Evolutionary conservation across 1,140 invertebrate species (phyloP).

Genomic region (Meloidogyne exigua): DNA sequence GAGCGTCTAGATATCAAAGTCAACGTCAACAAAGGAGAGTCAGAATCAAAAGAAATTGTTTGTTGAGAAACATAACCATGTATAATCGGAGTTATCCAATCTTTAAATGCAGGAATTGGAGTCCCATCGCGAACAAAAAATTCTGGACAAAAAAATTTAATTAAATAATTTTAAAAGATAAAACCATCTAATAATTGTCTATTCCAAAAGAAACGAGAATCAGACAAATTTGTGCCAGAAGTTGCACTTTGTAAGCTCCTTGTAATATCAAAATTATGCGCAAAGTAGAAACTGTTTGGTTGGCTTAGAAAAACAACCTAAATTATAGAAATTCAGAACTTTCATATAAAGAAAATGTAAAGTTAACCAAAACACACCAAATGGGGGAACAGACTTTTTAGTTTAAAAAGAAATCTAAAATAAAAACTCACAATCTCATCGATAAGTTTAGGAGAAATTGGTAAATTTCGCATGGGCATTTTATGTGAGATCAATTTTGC

Average conservation of each 20-base stretch:
- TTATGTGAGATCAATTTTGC: slow-evolving; percentile 44
- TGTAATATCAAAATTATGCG: slow-evolving; percentile 46
- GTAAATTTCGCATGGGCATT: slow-evolving; percentile 23
- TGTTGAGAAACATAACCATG: slow-evolving; percentile 51
- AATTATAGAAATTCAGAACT: slow-evolving; percentile 1
- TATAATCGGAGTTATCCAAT: slow-evolving; percentile 52
- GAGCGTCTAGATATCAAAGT: slow-evolving; percentile 59
- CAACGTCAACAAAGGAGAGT: slow-evolving; percentile 25
- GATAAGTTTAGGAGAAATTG: slow-evolving; percentile 31
- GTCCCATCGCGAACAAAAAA: slow-evolving; percentile 35
- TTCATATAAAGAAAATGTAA: too few relatives aligned
- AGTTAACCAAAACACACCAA: too few relatives aligned
- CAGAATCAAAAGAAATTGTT: slow-evolving; percentile 40
- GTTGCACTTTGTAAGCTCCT: slow-evolving; percentile 40
- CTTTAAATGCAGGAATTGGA: slow-evolving; percentile 15
- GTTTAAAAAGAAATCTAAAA: not conserved
- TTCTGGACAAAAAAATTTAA: slow-evolving; percentile 17
- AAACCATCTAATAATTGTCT: slow-evolving; percentile 26
- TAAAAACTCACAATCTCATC: slow-evolving; percentile 47
- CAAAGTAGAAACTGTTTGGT: slow-evolving; percentile 56
- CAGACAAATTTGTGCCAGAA: not conserved
- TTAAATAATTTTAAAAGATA: not conserved
- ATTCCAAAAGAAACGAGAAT: slow-evolving; percentile 51
- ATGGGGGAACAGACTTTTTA: too few relatives aligned
- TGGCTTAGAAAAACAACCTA: slow-evolving; percentile 49